Percentiles rank a stretch among this genome's conserved stretches.
Conservation (phyloP, 2,888 invertebrate genomes). For the Stenichneumon culpator region DNA sequence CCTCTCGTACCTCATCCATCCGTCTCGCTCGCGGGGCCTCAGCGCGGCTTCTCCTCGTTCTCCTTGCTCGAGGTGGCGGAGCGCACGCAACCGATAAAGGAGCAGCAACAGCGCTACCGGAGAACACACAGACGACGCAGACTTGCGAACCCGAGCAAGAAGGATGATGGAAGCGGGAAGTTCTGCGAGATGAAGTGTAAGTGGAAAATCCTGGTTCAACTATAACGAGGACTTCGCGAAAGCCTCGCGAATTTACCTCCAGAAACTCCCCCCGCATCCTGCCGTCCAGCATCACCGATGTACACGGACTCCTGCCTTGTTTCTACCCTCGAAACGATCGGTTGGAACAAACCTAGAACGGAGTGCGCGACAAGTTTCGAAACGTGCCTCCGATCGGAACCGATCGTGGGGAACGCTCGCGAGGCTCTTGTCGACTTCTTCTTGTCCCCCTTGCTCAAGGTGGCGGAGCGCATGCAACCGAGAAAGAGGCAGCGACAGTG, state of each 20-base stretch:
- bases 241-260: slow-evolving; percentile 52
- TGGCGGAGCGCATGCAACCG: too few species aligned
- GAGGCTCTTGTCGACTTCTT: too few species aligned
- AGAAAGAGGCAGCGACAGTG: too few species aligned
- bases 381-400: slow-evolving; percentile 60
- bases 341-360: slow-evolving; percentile 47
- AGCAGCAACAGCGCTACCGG: slow-evolving; percentile 9
- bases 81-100: slow-evolving; percentile 19
- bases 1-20: slow-evolving; percentile 37
- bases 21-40: not conserved
- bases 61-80: slow-evolving; percentile 3
- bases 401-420: too few species aligned
- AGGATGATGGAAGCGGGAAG: slow-evolving; percentile 54
- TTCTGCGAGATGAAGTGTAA: slow-evolving; percentile 45
- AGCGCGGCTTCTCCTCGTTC: not conserved
- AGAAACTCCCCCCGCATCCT: not conserved
- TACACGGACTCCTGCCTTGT: not conserved
- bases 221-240: slow-evolving; percentile 68
- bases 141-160: not conserved
- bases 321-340: slow-evolving; percentile 38
- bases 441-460: too few species aligned
- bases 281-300: slow-evolving; percentile 14
- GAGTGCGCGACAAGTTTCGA: slow-evolving; percentile 60
- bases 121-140: not conserved
- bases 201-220: slow-evolving; percentile 64